Evolutionary conservation across 2,888 invertebrate species (phyloP).

Genomic region (Icerya purchasi): DNA sequence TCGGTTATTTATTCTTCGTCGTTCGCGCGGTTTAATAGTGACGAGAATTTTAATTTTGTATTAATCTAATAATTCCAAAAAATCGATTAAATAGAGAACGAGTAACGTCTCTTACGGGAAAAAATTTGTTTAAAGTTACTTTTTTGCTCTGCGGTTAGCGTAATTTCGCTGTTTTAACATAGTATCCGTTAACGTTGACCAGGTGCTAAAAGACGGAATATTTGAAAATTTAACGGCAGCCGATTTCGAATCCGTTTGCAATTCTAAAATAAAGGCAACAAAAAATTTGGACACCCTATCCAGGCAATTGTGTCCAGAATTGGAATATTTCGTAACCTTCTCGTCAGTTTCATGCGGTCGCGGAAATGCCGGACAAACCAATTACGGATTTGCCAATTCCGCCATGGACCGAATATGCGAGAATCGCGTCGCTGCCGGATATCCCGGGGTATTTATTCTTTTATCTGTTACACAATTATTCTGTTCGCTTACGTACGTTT

Average conservation of each 20-base stretch:
- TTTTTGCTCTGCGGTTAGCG: too few species aligned
- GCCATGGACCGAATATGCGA: not conserved
- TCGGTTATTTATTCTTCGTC: too few species aligned
- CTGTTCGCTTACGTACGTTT: not conserved
- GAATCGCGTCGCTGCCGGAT: not conserved
- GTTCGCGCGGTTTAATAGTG: too few species aligned
- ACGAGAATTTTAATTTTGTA: too few species aligned
- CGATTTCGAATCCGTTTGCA: not conserved
- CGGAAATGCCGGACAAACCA: not conserved
- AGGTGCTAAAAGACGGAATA: not conserved
- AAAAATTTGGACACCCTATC: not conserved
- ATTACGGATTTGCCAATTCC: not conserved
- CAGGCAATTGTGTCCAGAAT: not conserved
- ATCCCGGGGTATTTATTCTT: not conserved
- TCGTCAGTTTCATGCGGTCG: not conserved
- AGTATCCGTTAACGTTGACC: not conserved
- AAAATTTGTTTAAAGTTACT: too few species aligned
- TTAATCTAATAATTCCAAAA: too few species aligned
- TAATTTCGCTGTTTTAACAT: too few species aligned
- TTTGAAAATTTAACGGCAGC: not conserved
- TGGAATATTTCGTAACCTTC: not conserved
- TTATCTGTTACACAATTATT: not conserved
- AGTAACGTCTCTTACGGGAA: too few species aligned
- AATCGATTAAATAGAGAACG: too few species aligned
- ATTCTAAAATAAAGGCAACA: not conserved